Conservation (phyloP, 2,113 vertebrate species). For the Dermatemys mawii region DNA sequence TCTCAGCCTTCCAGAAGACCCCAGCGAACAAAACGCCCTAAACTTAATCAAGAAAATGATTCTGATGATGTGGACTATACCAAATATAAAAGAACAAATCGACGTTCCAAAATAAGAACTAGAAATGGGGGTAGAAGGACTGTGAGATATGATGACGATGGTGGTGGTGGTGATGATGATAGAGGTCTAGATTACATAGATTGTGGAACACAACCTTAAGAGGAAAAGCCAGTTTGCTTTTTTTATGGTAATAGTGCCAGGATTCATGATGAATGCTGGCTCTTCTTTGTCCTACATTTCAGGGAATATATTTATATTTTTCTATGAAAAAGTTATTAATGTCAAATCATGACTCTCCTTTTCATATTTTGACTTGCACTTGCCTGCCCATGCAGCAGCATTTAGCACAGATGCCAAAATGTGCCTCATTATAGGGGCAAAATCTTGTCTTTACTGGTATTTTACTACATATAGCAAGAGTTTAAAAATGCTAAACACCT, state of each 20-base stretch:
- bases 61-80: conserved; percentile 57
- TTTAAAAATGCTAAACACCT: conserved; percentile 62
- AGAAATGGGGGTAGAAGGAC: conserved; percentile 65
- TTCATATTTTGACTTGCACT: conserved; percentile 79
- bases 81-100: conserved; percentile 23
- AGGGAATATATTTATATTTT: conserved; percentile 87
- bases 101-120: conserved; percentile 71
- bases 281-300: conserved; percentile 78
- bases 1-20: conserved; percentile 22
- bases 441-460: conserved; percentile 74
- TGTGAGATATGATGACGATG: conserved; percentile 49
- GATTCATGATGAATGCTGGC: conserved; percentile 68
- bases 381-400: conserved; percentile 75
- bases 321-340: conserved; percentile 83
- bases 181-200: conserved; percentile 43
- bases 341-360: conserved; percentile 71
- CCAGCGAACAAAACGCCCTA: conserved; percentile 56
- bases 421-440: conserved; percentile 79
- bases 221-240: conserved; percentile 54
- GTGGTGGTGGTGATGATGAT: conserved; percentile 22
- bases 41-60: conserved; percentile 51
- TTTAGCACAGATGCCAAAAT: conserved; percentile 82
- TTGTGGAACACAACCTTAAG: conserved; percentile 53
- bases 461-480: conserved; percentile 73
- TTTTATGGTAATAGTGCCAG: conserved; percentile 57